Conservation (phyloP, 1,140 invertebrate genomes). For the Dendrolimus punctatus region DNA sequence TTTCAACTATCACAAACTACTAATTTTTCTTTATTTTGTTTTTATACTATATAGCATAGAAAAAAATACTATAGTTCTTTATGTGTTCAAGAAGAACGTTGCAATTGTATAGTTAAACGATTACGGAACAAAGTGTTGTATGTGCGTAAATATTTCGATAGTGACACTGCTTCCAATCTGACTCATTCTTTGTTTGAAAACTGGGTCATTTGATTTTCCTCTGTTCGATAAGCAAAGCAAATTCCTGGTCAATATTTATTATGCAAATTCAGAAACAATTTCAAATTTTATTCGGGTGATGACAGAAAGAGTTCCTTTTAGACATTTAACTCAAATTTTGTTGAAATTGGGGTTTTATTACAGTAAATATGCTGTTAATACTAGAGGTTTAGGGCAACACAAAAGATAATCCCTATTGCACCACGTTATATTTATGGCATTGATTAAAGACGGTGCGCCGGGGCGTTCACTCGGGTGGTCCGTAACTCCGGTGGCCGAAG, state of each 20-base stretch:
- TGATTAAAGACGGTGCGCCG: slow-evolving; percentile 24
- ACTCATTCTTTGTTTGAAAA: slow-evolving; percentile 55
- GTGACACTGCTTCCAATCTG: slow-evolving; percentile 28
- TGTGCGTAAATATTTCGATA: slow-evolving; percentile 31
- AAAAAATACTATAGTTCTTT: too few species aligned
- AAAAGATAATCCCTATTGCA: slow-evolving; percentile 53
- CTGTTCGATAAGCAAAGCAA: slow-evolving; percentile 34
- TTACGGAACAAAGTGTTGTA: slow-evolving; percentile 1
- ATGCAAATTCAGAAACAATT: slow-evolving; percentile 2
- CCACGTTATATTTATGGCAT: slow-evolving; percentile 57
- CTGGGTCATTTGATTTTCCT: slow-evolving; percentile 57
- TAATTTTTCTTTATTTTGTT: background rate
- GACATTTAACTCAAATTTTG: background rate
- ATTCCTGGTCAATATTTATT: background rate
- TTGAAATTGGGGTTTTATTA: slow-evolving; percentile 17
- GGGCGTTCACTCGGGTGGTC: slow-evolving; percentile 44
- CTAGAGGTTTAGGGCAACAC: slow-evolving; percentile 39
- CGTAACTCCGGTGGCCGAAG: slow-evolving; percentile 30
- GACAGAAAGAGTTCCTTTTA: too few species aligned
- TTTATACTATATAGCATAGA: too few species aligned
- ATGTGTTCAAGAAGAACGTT: too few species aligned
- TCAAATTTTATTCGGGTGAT: slow-evolving; percentile 10
- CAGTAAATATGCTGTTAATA: slow-evolving; percentile 34
- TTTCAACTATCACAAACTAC: background rate
- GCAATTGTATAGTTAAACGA: too few species aligned